These are phyloP conservation scores for Brachypodius melanocephalos DNA, from an alignment of 2,113 vertebrate genomes.

Conservation along the genomic window DNA sequence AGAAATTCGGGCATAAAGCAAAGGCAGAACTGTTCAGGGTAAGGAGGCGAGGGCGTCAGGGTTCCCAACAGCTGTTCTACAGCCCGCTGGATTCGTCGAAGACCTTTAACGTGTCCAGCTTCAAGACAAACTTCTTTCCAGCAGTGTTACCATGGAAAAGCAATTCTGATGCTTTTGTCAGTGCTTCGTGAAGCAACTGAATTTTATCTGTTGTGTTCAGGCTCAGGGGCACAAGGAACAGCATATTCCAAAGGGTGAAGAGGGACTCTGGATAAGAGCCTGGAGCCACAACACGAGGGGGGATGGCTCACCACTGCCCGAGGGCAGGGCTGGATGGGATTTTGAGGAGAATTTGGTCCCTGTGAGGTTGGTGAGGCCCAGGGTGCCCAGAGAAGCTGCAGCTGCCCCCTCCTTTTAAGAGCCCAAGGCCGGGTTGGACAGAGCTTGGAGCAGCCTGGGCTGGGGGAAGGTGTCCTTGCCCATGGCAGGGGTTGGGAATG, in stretches of 20 bases:
- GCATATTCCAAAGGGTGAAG: not conserved
- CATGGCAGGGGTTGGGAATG: too few relatives aligned
- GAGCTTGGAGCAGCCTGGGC: not conserved
- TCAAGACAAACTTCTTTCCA: not conserved
- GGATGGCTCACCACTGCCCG: rapidly evolving
- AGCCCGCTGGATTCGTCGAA: not conserved
- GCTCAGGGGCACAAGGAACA: rapidly evolving
- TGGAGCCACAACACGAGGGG: not conserved
- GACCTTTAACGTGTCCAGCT: rapidly evolving
- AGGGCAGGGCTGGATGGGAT: not conserved
- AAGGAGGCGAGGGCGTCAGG: rapidly evolving
- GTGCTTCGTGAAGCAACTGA: rapidly evolving
- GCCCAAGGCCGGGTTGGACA: rapidly evolving
- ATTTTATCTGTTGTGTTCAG: not conserved
- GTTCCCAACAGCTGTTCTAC: rapidly evolving
- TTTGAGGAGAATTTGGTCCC: rapidly evolving
- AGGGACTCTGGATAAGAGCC: not conserved
- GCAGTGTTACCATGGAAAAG: rapidly evolving
- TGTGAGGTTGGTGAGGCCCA: rapidly evolving
- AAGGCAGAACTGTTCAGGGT: rapidly evolving
- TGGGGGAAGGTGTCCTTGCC: not conserved
- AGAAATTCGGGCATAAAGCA: not conserved
- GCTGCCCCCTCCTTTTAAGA: not conserved
- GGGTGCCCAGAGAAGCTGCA: not conserved
- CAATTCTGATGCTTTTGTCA: not conserved